Evolutionary conservation across 2,113 vertebrate genomes (phyloP).

Genomic region (Carassius auratus): DNA sequence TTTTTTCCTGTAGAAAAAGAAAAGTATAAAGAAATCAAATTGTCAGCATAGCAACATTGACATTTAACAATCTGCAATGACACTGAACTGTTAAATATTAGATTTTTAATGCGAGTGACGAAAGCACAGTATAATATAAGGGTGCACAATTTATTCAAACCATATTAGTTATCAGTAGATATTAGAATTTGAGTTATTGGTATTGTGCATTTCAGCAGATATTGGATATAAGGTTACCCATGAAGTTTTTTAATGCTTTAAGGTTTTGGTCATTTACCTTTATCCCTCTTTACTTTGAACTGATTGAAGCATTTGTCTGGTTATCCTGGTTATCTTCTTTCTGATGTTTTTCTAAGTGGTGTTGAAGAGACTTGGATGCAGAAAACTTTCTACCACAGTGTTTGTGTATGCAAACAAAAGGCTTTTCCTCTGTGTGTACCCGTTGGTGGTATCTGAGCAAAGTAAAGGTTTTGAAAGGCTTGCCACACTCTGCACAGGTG

Average conservation of each 20-base stretch:
- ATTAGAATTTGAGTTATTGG: neutral
- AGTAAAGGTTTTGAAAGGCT: conserved; percentile 84
- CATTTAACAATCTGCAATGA: neutral
- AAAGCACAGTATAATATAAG: neutral
- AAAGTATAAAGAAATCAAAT: conserved; percentile 15
- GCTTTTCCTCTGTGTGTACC: conserved; percentile 76
- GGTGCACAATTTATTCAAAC: neutral
- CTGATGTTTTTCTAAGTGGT: conserved; percentile 67
- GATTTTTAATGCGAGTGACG: neutral
- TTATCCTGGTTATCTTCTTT: conserved; percentile 56
- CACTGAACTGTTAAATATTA: too few species aligned
- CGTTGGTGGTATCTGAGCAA: conserved; percentile 83
- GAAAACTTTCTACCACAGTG: conserved; percentile 75
- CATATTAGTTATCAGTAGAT: too few species aligned
- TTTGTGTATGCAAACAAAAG: conserved; percentile 74
- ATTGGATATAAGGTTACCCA: neutral
- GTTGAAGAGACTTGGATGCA: conserved; percentile 71
- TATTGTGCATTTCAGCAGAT: neutral
- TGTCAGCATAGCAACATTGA: neutral
- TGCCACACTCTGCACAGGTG: conserved; percentile 82
- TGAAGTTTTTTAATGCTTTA: neutral
- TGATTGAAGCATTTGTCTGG: conserved; percentile 25
- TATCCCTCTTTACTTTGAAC: conserved; percentile 57
- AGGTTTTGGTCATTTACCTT: conserved; percentile 51
- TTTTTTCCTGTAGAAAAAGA: conserved; percentile 59